Evolutionary conservation across 1,140 invertebrate genomes (phyloP).

Genomic region (Leptinotarsa defecta): DNA sequence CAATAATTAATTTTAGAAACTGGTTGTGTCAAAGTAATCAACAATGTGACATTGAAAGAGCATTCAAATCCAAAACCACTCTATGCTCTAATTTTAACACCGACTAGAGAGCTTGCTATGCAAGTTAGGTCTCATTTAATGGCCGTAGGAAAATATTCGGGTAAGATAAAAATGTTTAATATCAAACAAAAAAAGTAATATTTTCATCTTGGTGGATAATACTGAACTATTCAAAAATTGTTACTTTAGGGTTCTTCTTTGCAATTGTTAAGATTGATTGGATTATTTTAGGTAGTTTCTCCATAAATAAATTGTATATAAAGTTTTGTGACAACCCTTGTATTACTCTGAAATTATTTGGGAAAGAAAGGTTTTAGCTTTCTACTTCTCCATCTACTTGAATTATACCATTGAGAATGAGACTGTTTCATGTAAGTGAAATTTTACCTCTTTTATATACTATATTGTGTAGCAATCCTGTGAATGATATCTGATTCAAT

Average conservation of each 20-base stretch:
- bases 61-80: slow-evolving; percentile 59
- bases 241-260: slow-evolving; percentile 23
- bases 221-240: not conserved
- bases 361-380: too few relatives aligned
- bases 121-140: slow-evolving; percentile 89
- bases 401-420: too few relatives aligned
- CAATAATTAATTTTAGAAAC: slow-evolving; percentile 50
- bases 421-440: too few relatives aligned
- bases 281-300: slow-evolving; percentile 5
- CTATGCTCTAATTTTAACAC: slow-evolving; percentile 87
- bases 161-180: slow-evolving; percentile 48
- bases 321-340: too few relatives aligned
- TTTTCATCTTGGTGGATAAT: not conserved
- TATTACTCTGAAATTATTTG: too few relatives aligned
- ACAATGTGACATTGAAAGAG: slow-evolving; percentile 62
- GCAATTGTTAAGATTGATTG: slow-evolving; percentile 1
- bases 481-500: too few relatives aligned
- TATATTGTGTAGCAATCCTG: too few relatives aligned
- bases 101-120: slow-evolving; percentile 93
- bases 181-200: not conserved
- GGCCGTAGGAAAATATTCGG: slow-evolving; percentile 80
- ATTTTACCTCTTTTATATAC: too few relatives aligned
- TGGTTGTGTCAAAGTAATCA: slow-evolving; percentile 65
- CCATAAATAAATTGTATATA: not conserved
- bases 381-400: too few relatives aligned